These are phyloP conservation scores for Siniperca undulata DNA, from an alignment of 2,797 vertebrate genomes.

Conservation along the genomic window DNA sequence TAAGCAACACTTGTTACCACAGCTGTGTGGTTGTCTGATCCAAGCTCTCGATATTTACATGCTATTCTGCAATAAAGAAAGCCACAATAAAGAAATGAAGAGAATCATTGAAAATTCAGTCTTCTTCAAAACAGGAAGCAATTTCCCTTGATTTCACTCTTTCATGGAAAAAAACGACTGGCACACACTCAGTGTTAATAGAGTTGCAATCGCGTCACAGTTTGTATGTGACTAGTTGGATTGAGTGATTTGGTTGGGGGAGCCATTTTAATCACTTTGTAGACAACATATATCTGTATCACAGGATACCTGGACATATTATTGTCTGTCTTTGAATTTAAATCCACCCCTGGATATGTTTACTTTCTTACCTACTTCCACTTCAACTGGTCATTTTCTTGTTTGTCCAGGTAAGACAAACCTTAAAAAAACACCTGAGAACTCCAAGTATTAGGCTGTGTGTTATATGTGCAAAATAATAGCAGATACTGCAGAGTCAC, in stretches of 20 bases:
- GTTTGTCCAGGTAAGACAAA: neutral
- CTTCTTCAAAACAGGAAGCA: constrained; percentile 87
- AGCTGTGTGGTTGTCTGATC: constrained; percentile 71
- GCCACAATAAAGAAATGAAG: constrained; percentile 49
- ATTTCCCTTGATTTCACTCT: constrained; percentile 78
- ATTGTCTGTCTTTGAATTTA: neutral
- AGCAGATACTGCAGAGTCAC: neutral
- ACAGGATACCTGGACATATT: neutral
- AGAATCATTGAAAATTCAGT: constrained; percentile 81
- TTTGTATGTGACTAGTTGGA: neutral
- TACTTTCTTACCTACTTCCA: neutral
- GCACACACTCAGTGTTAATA: constrained; percentile 41
- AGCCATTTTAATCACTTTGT: constrained; percentile 21
- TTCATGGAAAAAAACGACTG: constrained; percentile 43
- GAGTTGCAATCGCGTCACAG: constrained; percentile 36
- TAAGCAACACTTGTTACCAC: constrained; percentile 65
- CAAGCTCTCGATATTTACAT: constrained; percentile 52
- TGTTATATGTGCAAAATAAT: neutral
- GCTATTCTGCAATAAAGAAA: constrained; percentile 55
- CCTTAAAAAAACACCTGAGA: neutral
- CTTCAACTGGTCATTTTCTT: neutral
- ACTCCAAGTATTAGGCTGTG: neutral
- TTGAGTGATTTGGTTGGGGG: neutral
- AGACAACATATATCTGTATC: constrained; percentile 10
- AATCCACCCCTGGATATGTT: neutral